Conservation (phyloP, 2,888 invertebrate genomes). For the Amphipoea oculea region DNA sequence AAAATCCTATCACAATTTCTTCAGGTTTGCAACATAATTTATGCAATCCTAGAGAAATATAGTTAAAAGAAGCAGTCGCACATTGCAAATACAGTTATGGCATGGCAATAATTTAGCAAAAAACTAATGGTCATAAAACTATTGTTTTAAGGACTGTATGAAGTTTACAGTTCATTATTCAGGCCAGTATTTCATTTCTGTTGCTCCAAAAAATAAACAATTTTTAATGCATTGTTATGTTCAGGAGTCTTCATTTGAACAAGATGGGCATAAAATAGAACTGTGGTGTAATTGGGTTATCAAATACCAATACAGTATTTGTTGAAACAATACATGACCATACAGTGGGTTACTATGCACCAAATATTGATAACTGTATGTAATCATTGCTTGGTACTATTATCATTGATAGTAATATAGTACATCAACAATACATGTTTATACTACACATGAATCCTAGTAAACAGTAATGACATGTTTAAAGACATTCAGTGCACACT, state of each 20-base stretch:
- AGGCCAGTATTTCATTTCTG: slow-evolving; percentile 44
- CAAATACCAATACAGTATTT: slow-evolving; percentile 28
- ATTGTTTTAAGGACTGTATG: slow-evolving; percentile 41
- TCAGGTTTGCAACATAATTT: neutral
- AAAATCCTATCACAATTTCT: neutral
- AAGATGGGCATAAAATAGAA: slow-evolving; percentile 3
- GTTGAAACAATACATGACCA: slow-evolving; percentile 35
- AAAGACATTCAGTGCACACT: slow-evolving; percentile 39
- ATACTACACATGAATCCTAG: slow-evolving; percentile 51
- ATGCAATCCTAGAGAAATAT: neutral
- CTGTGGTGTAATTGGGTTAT: slow-evolving; percentile 33
- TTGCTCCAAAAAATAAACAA: slow-evolving; percentile 15
- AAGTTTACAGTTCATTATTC: slow-evolving; percentile 44
- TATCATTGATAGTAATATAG: slow-evolving; percentile 43
- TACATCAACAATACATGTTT: slow-evolving; percentile 66
- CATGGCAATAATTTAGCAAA: slow-evolving; percentile 30
- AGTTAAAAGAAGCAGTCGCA: slow-evolving; percentile 4
- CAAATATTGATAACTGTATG: slow-evolving; percentile 52
- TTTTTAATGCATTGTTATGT: neutral
- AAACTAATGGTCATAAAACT: slow-evolving; percentile 35
- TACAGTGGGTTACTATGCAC: slow-evolving; percentile 37
- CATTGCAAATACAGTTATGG: slow-evolving; percentile 42
- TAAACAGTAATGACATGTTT: slow-evolving; percentile 56
- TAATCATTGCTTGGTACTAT: slow-evolving; percentile 50
- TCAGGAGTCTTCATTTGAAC: neutral